Evolutionary conservation across 2,888 invertebrate species (phyloP).

Genomic region (Rhagonycha lutea): DNA sequence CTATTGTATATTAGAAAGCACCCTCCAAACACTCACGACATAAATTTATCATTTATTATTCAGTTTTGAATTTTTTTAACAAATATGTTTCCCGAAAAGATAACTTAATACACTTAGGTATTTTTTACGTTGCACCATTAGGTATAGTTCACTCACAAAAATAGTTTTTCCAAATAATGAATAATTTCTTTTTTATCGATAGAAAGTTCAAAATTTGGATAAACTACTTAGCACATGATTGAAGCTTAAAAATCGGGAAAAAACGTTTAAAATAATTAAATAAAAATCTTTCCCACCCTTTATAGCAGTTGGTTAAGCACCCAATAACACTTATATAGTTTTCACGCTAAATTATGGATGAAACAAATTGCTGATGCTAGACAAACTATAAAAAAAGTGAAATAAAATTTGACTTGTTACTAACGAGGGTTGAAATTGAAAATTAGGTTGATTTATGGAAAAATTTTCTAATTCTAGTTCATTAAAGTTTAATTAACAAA

Average conservation of each 20-base stretch:
- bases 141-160: neutral
- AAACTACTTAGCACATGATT: neutral
- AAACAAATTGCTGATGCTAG: neutral
- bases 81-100: neutral
- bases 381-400: neutral
- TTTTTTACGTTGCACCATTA: neutral
- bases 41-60: constrained; percentile 18
- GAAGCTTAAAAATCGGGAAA: neutral
- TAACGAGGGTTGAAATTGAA: constrained; percentile 6
- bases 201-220: neutral
- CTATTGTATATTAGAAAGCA: constrained; percentile 27
- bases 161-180: neutral
- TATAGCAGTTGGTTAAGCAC: constrained; percentile 6
- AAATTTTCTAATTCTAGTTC: neutral
- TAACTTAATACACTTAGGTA: neutral
- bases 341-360: constrained; percentile 4
- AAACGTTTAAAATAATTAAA: neutral
- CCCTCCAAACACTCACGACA: constrained; percentile 9
- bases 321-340: constrained; percentile 1
- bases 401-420: neutral
- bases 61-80: neutral
- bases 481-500: neutral
- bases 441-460: neutral
- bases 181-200: neutral
- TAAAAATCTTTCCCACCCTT: constrained; percentile 1